Conservation (phyloP, 2,888 invertebrate genomes). For the Drosophila algonquin region DNA sequence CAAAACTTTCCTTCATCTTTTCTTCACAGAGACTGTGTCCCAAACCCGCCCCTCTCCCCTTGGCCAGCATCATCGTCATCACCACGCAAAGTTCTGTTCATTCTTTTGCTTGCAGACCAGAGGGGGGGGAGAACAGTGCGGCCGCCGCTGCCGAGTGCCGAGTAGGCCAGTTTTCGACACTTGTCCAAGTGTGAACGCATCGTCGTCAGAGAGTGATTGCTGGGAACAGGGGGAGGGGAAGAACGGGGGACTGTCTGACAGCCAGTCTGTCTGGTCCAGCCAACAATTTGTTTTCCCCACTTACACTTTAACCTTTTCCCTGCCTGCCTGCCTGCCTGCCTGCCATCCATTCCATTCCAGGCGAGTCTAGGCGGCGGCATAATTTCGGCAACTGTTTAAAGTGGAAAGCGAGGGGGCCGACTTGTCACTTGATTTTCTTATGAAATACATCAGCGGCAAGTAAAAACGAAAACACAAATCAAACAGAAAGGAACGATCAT, state of each 20-base stretch:
- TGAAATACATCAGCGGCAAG: constrained; percentile 72
- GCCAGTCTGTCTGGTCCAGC: constrained; percentile 71
- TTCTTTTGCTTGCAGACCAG: constrained; percentile 48
- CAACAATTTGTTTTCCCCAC: constrained; percentile 78
- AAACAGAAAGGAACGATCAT: constrained; percentile 1
- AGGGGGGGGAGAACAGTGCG: constrained; percentile 23
- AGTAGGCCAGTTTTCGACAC: constrained; percentile 81
- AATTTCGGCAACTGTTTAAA: constrained; percentile 76
- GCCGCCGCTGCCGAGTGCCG: constrained; percentile 45
- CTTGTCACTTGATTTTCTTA: constrained; percentile 80
- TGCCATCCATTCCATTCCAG: constrained; percentile 14
- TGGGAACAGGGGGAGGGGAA: constrained; percentile 3
- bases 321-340: constrained; percentile 1
- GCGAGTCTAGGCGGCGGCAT: constrained; percentile 70
- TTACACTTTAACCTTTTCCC: constrained; percentile 77
- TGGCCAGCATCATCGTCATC: not conserved
- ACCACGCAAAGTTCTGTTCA: constrained; percentile 65
- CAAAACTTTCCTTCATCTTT: constrained; percentile 52
- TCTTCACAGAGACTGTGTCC: constrained; percentile 10
- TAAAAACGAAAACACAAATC: constrained; percentile 34
- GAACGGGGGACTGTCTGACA: constrained; percentile 50
- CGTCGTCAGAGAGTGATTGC: constrained; percentile 2
- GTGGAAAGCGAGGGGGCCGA: constrained; percentile 56
- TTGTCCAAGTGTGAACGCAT: constrained; percentile 53
- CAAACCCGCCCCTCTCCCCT: not conserved